A percentile compares a stretch with the other conserved stretches of the same genome.
phyloP scores from a whole-genome alignment of 2,113 vertebrate genomes.

The Eudorcas thomsonii region DNA sequence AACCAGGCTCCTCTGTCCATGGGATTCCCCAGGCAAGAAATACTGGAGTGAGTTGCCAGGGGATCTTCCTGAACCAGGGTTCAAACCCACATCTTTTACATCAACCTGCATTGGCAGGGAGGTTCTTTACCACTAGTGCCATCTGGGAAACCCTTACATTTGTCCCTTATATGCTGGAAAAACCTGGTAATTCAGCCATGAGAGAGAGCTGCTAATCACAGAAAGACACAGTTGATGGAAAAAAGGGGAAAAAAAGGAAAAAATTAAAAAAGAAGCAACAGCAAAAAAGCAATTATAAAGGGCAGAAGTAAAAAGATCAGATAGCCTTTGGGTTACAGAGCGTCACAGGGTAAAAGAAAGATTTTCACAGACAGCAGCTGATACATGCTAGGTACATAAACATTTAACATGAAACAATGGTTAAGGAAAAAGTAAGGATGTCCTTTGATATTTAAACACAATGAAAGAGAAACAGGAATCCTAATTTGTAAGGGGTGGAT shows the following conservation, averaged over 20 bases:
- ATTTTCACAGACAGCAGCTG: background rate
- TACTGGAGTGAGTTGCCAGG: background rate
- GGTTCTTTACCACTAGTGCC: background rate
- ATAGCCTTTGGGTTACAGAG: background rate
- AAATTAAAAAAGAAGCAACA: background rate
- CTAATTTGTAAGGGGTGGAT: background rate
- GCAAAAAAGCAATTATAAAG: background rate
- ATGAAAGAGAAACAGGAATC: background rate
- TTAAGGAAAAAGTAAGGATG: background rate
- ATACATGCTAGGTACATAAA: background rate
- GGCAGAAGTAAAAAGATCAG: background rate
- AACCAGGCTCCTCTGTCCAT: background rate
- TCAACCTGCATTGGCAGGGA: background rate
- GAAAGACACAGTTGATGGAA: background rate
- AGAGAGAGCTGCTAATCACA: background rate
- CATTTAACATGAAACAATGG: background rate
- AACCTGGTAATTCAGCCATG: background rate
- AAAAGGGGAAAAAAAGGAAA: background rate
- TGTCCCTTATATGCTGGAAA: background rate
- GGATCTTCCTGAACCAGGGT: background rate
- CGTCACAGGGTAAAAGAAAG: background rate
- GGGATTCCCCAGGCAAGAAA: background rate
- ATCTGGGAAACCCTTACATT: background rate
- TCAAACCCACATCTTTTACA: background rate
- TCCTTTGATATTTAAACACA: background rate